phyloP scores from a whole-genome alignment of 2,113 vertebrate genomes.

The Coracopsis vasa region DNA sequence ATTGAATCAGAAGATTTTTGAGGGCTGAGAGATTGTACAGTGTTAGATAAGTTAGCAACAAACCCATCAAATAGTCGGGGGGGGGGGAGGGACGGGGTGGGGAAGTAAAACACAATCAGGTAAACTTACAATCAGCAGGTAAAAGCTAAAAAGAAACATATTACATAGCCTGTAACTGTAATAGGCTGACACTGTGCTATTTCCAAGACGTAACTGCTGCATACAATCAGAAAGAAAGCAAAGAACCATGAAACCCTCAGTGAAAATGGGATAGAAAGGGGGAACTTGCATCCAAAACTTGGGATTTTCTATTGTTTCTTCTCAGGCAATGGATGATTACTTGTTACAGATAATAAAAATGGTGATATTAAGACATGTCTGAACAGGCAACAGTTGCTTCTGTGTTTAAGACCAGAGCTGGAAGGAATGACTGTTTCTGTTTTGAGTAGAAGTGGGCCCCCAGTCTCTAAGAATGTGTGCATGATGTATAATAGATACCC shows the following conservation, averaged over 20 bases:
- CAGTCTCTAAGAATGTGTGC: constrained; percentile 69
- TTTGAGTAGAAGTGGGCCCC: constrained; percentile 61
- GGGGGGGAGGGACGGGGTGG: not conserved
- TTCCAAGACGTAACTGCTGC: constrained; percentile 8
- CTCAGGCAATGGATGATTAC: not conserved
- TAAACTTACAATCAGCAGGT: constrained; percentile 42
- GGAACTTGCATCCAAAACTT: not conserved
- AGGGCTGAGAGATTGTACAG: not conserved
- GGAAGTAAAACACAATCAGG: constrained; percentile 30
- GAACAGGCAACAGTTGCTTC: constrained; percentile 2
- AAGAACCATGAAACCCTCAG: not conserved
- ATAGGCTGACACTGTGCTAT: not conserved
- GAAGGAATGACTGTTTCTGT: not conserved
- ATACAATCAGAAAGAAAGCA: not conserved
- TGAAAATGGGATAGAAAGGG: not conserved
- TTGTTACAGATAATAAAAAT: constrained; percentile 30
- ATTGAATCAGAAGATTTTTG: not conserved
- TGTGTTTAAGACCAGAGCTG: not conserved
- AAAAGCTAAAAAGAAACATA: constrained; percentile 42
- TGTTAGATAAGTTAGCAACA: constrained; percentile 23
- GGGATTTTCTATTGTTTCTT: not conserved
- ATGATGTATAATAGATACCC: constrained; percentile 85
- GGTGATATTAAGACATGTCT: not conserved
- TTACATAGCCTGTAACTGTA: constrained; percentile 25
- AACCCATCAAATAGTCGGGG: not conserved